These are phyloP conservation scores for Hippopotamus amphibius DNA, from an alignment of 2,113 vertebrate genomes.

Conservation along the genomic window DNA sequence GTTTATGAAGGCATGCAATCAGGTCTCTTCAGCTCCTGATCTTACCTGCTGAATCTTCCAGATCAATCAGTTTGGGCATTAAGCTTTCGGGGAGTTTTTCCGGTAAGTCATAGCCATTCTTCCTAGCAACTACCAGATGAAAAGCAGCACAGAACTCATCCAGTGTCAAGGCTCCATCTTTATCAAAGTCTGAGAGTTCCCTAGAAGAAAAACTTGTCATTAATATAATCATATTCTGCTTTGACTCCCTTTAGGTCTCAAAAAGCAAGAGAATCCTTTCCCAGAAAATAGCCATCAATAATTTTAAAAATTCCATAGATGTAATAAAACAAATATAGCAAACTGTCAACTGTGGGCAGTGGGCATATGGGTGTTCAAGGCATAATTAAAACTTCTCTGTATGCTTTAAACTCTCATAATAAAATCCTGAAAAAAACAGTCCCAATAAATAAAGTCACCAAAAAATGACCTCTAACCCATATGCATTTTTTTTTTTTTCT, in stretches of 20 bases:
- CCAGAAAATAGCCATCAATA: neutral
- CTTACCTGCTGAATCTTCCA: constrained; percentile 97
- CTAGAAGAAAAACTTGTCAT: constrained; percentile 87
- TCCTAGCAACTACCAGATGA: constrained; percentile 98
- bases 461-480: neutral
- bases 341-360: neutral
- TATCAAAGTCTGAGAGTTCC: constrained; percentile 99
- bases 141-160: constrained; percentile 99
- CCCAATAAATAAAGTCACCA: constrained; percentile 28
- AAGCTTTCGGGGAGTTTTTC: constrained; percentile 99
- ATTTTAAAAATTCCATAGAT: neutral
- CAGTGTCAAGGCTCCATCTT: constrained; percentile 98
- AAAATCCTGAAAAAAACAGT: constrained; percentile 46
- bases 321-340: neutral
- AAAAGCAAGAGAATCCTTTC: constrained; percentile 33
- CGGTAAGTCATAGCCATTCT: constrained; percentile 99
- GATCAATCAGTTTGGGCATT: constrained; percentile 99
- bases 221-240: constrained; percentile 70
- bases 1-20: neutral
- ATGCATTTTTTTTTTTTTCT: neutral
- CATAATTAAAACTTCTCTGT: neutral
- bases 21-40: neutral
- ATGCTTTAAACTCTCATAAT: constrained; percentile 24
- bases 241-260: constrained; percentile 52
- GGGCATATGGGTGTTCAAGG: neutral